Evolutionary conservation across 2,113 vertebrate genomes (phyloP).

Genomic region (Poeciliopsis occidentalis): DNA sequence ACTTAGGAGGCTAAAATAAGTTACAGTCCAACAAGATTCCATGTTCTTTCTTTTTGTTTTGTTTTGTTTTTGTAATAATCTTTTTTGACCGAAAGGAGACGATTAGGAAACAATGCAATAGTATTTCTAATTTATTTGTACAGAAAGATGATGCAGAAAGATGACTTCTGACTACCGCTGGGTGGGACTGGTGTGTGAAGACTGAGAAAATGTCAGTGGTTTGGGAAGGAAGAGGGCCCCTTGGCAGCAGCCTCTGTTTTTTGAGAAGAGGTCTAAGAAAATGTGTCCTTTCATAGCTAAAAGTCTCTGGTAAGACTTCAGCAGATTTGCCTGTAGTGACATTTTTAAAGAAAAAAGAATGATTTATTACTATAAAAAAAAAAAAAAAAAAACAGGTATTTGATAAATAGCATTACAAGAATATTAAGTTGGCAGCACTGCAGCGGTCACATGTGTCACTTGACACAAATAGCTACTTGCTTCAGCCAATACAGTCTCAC

Average conservation of each 20-base stretch:
- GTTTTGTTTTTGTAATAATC: no score
- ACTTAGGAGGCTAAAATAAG: no score
- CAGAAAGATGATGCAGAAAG: neutral
- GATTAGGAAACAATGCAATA: neutral
- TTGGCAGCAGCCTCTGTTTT: neutral
- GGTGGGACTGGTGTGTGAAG: neutral
- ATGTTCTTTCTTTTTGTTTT: no score
- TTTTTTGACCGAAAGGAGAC: no score
- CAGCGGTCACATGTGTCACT: neutral
- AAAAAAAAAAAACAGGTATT: no score
- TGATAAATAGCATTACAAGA: neutral
- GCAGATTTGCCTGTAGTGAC: no score
- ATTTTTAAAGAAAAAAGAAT: no score
- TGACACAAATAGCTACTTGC: neutral
- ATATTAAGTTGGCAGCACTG: neutral
- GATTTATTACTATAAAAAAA: no score
- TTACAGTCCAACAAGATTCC: no score
- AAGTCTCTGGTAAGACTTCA: no score
- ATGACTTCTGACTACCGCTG: neutral
- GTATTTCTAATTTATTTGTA: neutral
- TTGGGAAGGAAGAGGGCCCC: neutral
- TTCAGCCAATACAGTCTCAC: neutral
- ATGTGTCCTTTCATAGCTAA: neutral
- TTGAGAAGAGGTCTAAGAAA: neutral
- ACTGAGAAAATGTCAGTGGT: neutral